Conservation (phyloP, 1,140 invertebrate genomes). For the Drosophila ercepeae region DNA sequence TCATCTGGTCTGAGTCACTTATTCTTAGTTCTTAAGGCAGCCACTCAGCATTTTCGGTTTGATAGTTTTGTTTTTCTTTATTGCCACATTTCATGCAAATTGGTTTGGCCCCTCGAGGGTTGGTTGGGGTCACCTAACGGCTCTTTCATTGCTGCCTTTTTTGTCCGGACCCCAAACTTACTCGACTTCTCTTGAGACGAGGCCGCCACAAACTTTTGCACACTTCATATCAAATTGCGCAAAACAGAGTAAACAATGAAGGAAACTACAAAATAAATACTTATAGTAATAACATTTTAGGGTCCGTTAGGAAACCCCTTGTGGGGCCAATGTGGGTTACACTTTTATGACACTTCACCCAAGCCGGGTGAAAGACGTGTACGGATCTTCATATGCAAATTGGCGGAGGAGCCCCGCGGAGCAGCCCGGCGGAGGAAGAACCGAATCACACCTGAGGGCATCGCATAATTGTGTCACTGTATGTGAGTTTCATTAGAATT, state of each 20-base stretch:
- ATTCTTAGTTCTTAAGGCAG: conserved; percentile 12
- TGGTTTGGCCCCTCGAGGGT: conserved; percentile 36
- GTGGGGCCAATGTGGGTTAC: conserved; percentile 66
- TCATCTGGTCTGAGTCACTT: conserved; percentile 13
- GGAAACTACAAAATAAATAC: conserved; percentile 72
- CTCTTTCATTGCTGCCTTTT: conserved; percentile 45
- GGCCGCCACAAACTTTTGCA: conserved; percentile 51
- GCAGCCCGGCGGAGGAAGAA: conserved; percentile 15
- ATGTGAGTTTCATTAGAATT: conserved; percentile 74
- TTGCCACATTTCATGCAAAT: conserved; percentile 58
- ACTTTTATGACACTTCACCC: conserved; percentile 58
- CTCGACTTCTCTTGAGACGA: conserved; percentile 57
- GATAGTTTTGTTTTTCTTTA: conserved; percentile 43
- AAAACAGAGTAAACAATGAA: conserved; percentile 52
- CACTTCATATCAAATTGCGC: conserved; percentile 66
- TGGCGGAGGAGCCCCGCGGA: too few species aligned
- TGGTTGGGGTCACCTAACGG: conserved; percentile 59
- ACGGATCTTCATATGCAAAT: conserved; percentile 53
- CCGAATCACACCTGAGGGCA: conserved; percentile 71
- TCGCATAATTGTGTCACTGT: conserved; percentile 74
- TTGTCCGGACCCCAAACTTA: conserved; percentile 37
- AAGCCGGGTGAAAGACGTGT: conserved; percentile 2
- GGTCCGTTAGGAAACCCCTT: conserved; percentile 69
- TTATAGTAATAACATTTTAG: conserved; percentile 72
- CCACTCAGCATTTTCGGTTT: conserved; percentile 37